phyloP scores from a whole-genome alignment of 2,888 invertebrate species.

The Asteroscopus sphinx region DNA sequence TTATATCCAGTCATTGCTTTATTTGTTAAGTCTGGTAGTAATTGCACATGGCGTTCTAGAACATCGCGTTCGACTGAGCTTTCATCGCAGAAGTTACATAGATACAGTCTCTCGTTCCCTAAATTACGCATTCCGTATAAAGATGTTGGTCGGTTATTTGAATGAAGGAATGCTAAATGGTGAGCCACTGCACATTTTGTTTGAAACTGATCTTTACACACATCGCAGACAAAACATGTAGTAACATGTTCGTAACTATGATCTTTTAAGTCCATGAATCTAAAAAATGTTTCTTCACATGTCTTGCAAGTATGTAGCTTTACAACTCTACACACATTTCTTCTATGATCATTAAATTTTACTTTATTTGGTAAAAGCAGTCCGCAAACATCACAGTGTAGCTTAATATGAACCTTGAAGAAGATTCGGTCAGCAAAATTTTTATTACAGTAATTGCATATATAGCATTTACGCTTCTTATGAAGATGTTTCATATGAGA shows the following conservation, averaged over 20 bases:
- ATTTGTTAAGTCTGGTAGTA: constrained; percentile 75
- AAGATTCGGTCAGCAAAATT: constrained; percentile 79
- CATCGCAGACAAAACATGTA: constrained; percentile 72
- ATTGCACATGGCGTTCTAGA: constrained; percentile 70
- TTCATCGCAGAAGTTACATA: constrained; percentile 80
- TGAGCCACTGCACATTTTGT: constrained; percentile 76
- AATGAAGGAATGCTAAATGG: constrained; percentile 77
- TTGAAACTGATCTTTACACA: constrained; percentile 79
- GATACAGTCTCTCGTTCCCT: constrained; percentile 69
- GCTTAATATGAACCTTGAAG: constrained; percentile 81
- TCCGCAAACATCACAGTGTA: constrained; percentile 81
- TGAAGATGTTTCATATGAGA: constrained; percentile 74
- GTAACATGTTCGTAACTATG: constrained; percentile 76
- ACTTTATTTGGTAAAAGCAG: constrained; percentile 65
- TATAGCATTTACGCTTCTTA: constrained; percentile 82
- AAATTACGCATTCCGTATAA: constrained; percentile 69
- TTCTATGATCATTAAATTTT: constrained; percentile 70
- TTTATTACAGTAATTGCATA: constrained; percentile 81
- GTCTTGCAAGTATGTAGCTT: constrained; percentile 75
- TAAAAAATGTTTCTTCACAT: constrained; percentile 71
- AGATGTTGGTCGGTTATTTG: constrained; percentile 63
- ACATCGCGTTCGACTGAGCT: constrained; percentile 71
- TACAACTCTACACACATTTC: constrained; percentile 66
- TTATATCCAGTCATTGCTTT: constrained; percentile 75
- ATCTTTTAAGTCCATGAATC: constrained; percentile 80